Base-by-base conservation (phyloP, 2,888 invertebrate species). In the Chymomyza fuscimana region DNA sequence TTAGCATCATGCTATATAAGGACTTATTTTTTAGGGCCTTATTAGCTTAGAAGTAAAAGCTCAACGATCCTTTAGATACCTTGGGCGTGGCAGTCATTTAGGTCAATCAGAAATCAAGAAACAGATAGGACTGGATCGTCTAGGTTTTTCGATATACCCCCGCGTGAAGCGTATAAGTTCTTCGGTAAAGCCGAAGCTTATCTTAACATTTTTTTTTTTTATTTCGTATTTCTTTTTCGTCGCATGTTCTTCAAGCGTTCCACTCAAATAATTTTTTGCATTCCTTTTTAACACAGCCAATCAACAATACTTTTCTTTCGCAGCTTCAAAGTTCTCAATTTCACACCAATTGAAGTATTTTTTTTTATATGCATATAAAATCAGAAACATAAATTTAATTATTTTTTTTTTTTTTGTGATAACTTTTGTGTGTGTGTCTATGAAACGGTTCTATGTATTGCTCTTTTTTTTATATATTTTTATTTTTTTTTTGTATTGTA, bases 231-330 rank as follows among this genome's bases (percentile, higher is more conserved):
- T 54, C 10, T 22, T n/a, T 58, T 72, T 76, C 65, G 36, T 76
- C 67, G 51, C 67, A 73, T 65, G 63, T 62, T 64, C 61, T 54
- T 60, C 62, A 59, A 62, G 72, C 69, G 9, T 32, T 63, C 65
- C 65, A 59, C 64, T 67, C 16, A 0, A 7, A n/a, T 15, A 9
- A 54, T 15, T 63, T 71, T 70, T 25, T 70, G 71, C 62, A 25
- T 63, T 78, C 66, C 56, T 40, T 73, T 79, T 72, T 80, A 80
- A 81, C 83, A 83, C 83, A 83, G 83, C 83, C 83, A 83, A 83
- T 83, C 86, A 81, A 80, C 75, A 76, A 77, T 73, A 69, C 71
- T 65, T 67, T 32, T 60, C n/a, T 58, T 9, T 25, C 25, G 25
- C 25, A 25, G 2, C 25, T 25, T 25, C 25, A 25, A 25, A 25